Conservation (phyloP, 2,113 vertebrate genomes). For the Nibea coibor region DNA sequence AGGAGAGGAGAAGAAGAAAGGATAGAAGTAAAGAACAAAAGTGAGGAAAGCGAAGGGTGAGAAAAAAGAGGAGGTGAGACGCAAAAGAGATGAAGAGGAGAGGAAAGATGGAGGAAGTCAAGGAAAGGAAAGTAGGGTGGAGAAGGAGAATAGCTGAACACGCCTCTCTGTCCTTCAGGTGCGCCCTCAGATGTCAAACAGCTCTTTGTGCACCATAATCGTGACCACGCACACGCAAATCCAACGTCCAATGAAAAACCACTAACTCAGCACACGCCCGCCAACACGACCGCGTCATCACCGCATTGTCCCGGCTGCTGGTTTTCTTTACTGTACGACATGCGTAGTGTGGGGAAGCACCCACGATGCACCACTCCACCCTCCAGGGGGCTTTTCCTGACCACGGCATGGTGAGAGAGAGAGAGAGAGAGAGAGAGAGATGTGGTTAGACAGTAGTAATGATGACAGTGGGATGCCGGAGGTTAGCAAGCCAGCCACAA, state of each 20-base stretch:
- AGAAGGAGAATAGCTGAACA: neutral
- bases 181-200: constrained; percentile 39
- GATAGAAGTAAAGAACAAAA: too few species aligned
- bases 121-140: neutral
- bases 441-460: constrained; percentile 52
- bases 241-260: constrained; percentile 35
- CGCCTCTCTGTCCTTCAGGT: constrained; percentile 37
- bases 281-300: constrained; percentile 32
- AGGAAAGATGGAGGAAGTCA: neutral
- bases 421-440: constrained; percentile 28
- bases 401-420: constrained; percentile 13
- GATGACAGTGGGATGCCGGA: constrained; percentile 59
- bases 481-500: constrained; percentile 51
- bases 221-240: constrained; percentile 21
- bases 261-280: constrained; percentile 23
- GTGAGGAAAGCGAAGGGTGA: too few species aligned
- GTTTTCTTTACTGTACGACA: constrained; percentile 6
- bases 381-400: constrained; percentile 64
- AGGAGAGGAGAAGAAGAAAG: too few species aligned
- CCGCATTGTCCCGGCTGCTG: constrained; percentile 4
- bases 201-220: constrained; percentile 44
- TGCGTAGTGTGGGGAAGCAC: constrained; percentile 35
- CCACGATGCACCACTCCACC: constrained; percentile 48
- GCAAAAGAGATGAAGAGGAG: too few species aligned
- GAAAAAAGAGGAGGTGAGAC: neutral